phyloP scores from a whole-genome alignment of 2,113 vertebrate genomes.

The Mohoua ochrocephala region DNA sequence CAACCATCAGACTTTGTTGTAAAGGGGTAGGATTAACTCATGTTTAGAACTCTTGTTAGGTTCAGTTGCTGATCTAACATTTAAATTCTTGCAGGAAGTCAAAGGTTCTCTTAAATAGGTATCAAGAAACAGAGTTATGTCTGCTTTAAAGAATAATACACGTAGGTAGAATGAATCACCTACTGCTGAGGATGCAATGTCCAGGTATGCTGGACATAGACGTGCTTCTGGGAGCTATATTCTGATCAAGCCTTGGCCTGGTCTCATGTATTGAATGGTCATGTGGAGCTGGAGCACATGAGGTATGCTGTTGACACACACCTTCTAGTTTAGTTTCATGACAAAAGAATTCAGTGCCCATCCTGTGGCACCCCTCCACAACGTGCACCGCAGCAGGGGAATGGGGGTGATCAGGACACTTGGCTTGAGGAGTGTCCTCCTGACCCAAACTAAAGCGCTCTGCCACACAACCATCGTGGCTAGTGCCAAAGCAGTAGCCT shows the following conservation, averaged over 20 bases:
- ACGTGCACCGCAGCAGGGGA: rapidly evolving
- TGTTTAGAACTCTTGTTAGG: not conserved
- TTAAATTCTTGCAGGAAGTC: not conserved
- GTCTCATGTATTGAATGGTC: not conserved
- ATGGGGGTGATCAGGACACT: not conserved
- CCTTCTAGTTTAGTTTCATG: not conserved
- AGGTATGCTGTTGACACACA: not conserved
- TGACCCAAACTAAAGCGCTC: not conserved
- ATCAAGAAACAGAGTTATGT: not conserved
- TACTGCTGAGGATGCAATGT: not conserved
- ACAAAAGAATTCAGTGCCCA: not conserved
- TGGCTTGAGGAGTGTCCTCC: not conserved
- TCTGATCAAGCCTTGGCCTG: not conserved
- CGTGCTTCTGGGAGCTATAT: not conserved
- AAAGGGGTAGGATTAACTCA: not conserved
- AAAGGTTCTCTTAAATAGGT: not conserved
- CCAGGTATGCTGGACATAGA: not conserved
- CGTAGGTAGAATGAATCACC: not conserved
- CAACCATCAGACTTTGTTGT: not conserved
- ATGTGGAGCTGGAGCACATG: not conserved
- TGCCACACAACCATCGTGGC: not conserved
- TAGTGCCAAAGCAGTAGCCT: not conserved
- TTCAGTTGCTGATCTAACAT: not conserved
- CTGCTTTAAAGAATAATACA: not conserved
- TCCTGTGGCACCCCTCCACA: not conserved